Evolutionary conservation across 2,113 vertebrate species (phyloP).

Genomic region (Perca schrenkii): DNA sequence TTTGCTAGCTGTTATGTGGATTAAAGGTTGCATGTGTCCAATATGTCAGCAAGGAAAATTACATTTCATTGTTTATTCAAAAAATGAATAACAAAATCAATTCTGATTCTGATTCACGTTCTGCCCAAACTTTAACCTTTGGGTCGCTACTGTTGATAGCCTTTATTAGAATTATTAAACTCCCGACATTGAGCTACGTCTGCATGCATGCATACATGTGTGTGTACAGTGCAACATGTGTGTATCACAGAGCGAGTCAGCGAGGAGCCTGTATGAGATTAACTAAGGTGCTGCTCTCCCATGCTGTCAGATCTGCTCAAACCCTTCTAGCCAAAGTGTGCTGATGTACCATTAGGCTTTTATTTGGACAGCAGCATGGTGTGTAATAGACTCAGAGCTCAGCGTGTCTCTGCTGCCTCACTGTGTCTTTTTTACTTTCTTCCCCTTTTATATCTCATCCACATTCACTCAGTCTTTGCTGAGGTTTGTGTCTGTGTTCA

Average conservation of each 20-base stretch:
- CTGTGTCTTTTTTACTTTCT: not conserved
- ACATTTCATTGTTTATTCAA: slow-evolving; percentile 22
- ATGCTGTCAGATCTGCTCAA: slow-evolving; percentile 51
- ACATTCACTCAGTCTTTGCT: not conserved
- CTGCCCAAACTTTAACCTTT: slow-evolving; percentile 8
- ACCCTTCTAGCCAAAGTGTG: slow-evolving; percentile 9
- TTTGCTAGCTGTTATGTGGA: slow-evolving; percentile 37
- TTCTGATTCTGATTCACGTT: slow-evolving; percentile 24
- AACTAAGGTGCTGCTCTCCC: slow-evolving; percentile 37
- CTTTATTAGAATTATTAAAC: not conserved
- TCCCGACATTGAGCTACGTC: not conserved
- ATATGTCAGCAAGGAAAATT: slow-evolving; percentile 45
- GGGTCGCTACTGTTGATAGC: not conserved
- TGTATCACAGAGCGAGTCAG: not conserved
- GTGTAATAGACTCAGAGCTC: slow-evolving; percentile 41
- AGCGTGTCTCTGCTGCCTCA: slow-evolving; percentile 18
- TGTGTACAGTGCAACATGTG: not conserved
- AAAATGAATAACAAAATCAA: slow-evolving; percentile 27
- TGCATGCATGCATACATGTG: not conserved
- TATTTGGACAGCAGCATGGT: slow-evolving; percentile 39
- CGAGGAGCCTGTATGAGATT: slow-evolving; percentile 9
- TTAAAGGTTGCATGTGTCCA: slow-evolving; percentile 48
- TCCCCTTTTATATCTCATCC: slow-evolving; percentile 22
- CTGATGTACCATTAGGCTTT: slow-evolving; percentile 46
- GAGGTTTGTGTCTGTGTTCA: not conserved